phyloP scores from a whole-genome alignment of 1,140 invertebrate species.

The Aphidius ervi region DNA sequence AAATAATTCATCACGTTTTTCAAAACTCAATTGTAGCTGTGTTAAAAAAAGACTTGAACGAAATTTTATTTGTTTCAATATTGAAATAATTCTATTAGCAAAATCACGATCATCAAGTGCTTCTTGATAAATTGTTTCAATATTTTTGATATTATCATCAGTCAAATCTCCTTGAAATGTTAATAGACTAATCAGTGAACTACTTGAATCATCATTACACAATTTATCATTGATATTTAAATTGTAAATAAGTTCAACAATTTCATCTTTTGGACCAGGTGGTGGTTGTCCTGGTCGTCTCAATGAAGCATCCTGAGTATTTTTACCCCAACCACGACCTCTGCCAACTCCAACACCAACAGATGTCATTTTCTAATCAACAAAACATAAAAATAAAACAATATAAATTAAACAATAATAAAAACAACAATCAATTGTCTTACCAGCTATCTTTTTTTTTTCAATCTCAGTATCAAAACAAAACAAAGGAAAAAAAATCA shows the following conservation, averaged over 20 bases:
- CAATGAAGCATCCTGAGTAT: background rate
- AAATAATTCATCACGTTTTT: conserved; percentile 1
- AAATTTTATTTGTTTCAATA: background rate
- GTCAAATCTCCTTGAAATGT: background rate
- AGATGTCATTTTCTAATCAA: conserved; percentile 12
- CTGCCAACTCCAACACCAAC: background rate
- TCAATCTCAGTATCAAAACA: too few species aligned
- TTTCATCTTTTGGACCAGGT: conserved; percentile 3
- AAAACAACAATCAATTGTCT: background rate
- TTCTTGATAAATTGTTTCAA: background rate
- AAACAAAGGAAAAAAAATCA: too few species aligned
- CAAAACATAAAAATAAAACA: background rate
- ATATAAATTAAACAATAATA: background rate
- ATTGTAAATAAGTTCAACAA: conserved; percentile 9
- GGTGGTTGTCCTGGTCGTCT: conserved; percentile 12
- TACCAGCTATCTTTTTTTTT: background rate
- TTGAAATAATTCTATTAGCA: background rate
- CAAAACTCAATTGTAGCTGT: background rate
- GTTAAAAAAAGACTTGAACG: background rate
- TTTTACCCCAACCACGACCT: conserved; percentile 22
- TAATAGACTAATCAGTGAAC: background rate
- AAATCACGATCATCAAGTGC: conserved; percentile 9
- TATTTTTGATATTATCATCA: background rate
- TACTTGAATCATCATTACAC: background rate
- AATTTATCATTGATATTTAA: conserved; percentile 13